Evolutionary conservation across 2,888 invertebrate species (phyloP), one percentile per base, ranked within the genome.

Genomic region (Drosophila phalerata): DNA sequence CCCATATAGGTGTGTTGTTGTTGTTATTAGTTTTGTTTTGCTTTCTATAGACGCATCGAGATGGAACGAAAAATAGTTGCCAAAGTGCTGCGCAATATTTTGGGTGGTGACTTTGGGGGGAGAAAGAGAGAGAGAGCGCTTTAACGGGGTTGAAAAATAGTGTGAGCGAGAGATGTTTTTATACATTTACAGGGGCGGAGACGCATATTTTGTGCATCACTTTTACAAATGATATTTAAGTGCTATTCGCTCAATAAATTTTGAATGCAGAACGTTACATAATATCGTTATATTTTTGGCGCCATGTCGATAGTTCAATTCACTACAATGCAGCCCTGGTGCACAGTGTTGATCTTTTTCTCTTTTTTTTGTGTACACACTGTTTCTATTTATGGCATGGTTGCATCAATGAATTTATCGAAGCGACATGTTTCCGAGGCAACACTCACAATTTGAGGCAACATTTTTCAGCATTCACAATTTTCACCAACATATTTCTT

Each of bases 21-120:
- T n/a, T 19, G 34, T 47, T 55, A 28, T 70, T 74, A 65, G 77
- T 70, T 81, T 81, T 75, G 75, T 72, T 87, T 79, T 71, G 66
- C 63, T 87, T 85, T 87, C 64, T 64, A 68, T 57, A 15, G 28
- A 66, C 43, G 66, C 79, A 69, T n/a, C 69, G 69, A 73, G 69
- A 42, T 60, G 88, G 85, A 88, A 88, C 82, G 83, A 55, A 61
- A 19, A 56, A 55, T 72, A 65, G 73, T 79, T 67, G 64, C 22
- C 51, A 28, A 71, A 56, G 61, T 67, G 60, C 70, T 82, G 88
- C 88, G 82, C 85, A 82, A 69, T 84, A 56, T 64, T 68, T 79
- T 25, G 65, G 83, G 79, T 77, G 76, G 82, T 77, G 73, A 66
- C 48, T 78, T 66, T 53, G 11, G 30, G 37, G 45, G 48, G 73